These are phyloP conservation scores for Porites evermanni DNA, from an alignment of 92 coral and sea anemone species.

Conservation along the genomic window DNA sequence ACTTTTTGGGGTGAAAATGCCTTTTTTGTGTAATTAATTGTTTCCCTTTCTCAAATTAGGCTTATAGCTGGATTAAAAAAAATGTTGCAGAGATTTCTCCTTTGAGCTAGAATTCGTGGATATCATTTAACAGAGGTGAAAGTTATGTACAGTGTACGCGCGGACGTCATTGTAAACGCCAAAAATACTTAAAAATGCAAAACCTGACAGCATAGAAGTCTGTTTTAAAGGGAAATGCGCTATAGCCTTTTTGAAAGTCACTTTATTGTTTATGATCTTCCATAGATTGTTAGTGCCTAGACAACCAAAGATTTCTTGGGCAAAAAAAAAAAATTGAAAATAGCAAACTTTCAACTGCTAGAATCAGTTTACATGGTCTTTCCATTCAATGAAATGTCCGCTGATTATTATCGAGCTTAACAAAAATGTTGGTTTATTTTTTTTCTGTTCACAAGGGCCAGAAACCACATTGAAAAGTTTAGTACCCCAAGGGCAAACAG, in stretches of 20 bases:
- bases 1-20: neutral
- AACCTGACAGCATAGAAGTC: too few species aligned
- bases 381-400: neutral
- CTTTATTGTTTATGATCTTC: too few species aligned
- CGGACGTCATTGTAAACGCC: too few species aligned
- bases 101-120: too few species aligned
- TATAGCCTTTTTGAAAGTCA: too few species aligned
- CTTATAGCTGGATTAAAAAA: neutral
- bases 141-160: too few species aligned
- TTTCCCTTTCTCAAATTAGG: conserved; percentile 26
- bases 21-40: neutral
- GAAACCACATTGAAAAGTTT: conserved; percentile 11
- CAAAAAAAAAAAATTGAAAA: neutral
- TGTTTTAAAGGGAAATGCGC: too few species aligned
- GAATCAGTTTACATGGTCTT: neutral
- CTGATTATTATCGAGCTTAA: neutral
- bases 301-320: neutral
- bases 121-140: too few species aligned
- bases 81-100: too few species aligned
- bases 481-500: conserved; percentile 19
- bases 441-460: neutral
- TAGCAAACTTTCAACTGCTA: neutral
- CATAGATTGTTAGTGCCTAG: too few species aligned
- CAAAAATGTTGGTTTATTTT: neutral
- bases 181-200: too few species aligned